Evolutionary conservation across 2,888 invertebrate genomes (phyloP).

Genomic region (Amphipyra berbera): DNA sequence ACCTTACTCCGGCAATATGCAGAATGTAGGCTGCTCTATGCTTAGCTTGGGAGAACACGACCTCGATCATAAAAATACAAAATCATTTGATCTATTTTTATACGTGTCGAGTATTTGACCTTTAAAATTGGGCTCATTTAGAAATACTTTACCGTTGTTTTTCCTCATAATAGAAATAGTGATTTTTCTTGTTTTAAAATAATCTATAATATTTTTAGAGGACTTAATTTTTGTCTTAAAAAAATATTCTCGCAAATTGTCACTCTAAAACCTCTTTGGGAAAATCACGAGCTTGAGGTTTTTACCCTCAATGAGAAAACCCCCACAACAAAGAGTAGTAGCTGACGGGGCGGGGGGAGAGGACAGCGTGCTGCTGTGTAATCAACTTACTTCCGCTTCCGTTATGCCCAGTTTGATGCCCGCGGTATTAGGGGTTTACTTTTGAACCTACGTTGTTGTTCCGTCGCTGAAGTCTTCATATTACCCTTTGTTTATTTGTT

Average conservation of each 20-base stretch:
- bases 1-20: too few relatives aligned
- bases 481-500: not conserved
- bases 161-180: not conserved
- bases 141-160: not conserved
- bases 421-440: constrained; percentile 16
- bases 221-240: constrained; percentile 21
- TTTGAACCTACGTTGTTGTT: not conserved
- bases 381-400: constrained; percentile 49
- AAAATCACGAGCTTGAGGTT: constrained; percentile 43
- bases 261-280: constrained; percentile 51
- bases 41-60: too few relatives aligned
- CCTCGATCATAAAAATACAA: too few relatives aligned
- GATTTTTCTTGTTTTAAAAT: constrained; percentile 10
- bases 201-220: constrained; percentile 15
- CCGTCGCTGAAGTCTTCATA: constrained; percentile 12
- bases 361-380: constrained; percentile 30
- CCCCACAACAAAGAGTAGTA: constrained; percentile 38
- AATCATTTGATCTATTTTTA: too few relatives aligned
- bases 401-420: constrained; percentile 20
- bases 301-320: constrained; percentile 36
- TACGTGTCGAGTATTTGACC: not conserved
- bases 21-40: too few relatives aligned
- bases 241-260: constrained; percentile 46
- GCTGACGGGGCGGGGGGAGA: not conserved
- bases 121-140: not conserved